Evolutionary conservation across 2,888 invertebrate genomes (phyloP).

Genomic region (Mamestra brassicae): DNA sequence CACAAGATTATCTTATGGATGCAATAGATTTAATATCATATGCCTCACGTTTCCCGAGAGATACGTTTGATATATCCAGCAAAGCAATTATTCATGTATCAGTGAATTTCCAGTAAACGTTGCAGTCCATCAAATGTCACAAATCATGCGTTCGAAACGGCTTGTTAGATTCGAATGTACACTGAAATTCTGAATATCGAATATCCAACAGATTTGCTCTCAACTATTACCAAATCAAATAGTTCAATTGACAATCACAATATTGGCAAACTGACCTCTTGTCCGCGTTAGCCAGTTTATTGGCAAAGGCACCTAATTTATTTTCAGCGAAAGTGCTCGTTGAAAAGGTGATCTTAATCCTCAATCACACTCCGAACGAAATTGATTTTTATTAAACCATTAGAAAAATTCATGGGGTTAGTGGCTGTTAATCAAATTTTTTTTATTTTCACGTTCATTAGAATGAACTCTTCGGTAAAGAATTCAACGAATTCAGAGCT

Average conservation of each 20-base stretch:
- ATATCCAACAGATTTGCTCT: conserved; percentile 39
- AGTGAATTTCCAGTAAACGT: background rate
- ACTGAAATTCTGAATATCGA: conserved; percentile 26
- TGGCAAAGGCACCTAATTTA: conserved; percentile 26
- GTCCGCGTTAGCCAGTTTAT: conserved; percentile 43
- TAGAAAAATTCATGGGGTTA: conserved; percentile 35
- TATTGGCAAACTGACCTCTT: conserved; percentile 55
- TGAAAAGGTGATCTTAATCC: conserved; percentile 21
- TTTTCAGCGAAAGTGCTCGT: conserved; percentile 22
- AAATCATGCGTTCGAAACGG: background rate
- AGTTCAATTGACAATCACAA: conserved; percentile 57
- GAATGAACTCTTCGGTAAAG: conserved; percentile 1
- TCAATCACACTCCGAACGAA: conserved; percentile 31
- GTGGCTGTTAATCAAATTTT: conserved; percentile 6
- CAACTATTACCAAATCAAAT: conserved; percentile 56
- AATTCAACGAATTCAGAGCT: conserved; percentile 6
- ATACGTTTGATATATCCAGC: background rate
- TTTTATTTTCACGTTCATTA: conserved; percentile 28
- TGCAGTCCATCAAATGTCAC: conserved; percentile 7
- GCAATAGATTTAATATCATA: background rate
- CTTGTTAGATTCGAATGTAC: background rate
- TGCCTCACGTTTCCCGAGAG: background rate
- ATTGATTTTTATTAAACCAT: conserved; percentile 43
- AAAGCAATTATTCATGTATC: background rate
- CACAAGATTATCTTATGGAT: background rate